Percentiles rank a stretch among this genome's conserved stretches.
These are phyloP conservation scores for Dolichomitus sp. DNA, from an alignment of 2,888 invertebrate genomes.

Conservation along the genomic window DNA sequence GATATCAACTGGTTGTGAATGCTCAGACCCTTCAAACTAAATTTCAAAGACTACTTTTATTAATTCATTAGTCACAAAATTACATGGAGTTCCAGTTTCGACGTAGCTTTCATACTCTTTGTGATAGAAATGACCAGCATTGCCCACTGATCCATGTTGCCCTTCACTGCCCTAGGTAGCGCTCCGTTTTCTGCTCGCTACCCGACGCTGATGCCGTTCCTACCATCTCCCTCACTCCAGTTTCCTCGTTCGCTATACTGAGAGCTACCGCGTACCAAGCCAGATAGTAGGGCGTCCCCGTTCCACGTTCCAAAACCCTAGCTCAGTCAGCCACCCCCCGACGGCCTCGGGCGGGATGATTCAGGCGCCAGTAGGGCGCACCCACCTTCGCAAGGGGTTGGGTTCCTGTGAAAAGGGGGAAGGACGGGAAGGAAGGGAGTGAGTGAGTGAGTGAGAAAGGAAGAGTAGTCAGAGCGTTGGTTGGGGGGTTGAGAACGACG, in stretches of 20 bases:
- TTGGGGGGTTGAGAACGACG: slow-evolving; percentile 64
- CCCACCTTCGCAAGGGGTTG: slow-evolving; percentile 83
- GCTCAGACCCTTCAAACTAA: not conserved
- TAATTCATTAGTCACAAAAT: not conserved
- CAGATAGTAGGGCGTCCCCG: slow-evolving; percentile 66
- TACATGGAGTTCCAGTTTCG: not conserved
- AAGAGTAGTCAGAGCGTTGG: slow-evolving; percentile 68
- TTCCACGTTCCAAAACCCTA: slow-evolving; percentile 80
- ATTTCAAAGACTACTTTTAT: no score
- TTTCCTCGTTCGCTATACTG: slow-evolving; percentile 60
- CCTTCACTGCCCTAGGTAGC: slow-evolving; percentile 63
- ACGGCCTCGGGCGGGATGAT: slow-evolving; percentile 85
- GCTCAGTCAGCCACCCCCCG: slow-evolving; percentile 79
- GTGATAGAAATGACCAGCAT: slow-evolving; percentile 22
- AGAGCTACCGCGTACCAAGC: slow-evolving; percentile 56
- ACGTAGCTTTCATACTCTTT: not conserved
- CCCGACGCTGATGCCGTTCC: slow-evolving; percentile 66
- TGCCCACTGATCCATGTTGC: slow-evolving; percentile 28
- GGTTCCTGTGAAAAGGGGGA: slow-evolving; percentile 63
- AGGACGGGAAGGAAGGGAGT: slow-evolving; percentile 65
- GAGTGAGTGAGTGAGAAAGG: slow-evolving; percentile 48
- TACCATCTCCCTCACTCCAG: slow-evolving; percentile 69
- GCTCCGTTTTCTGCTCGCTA: slow-evolving; percentile 65
- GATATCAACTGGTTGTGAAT: not conserved
- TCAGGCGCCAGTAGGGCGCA: slow-evolving; percentile 86